Evolutionary conservation across 2,797 vertebrate genomes (phyloP).

Genomic region (Cynopterus sphinx): DNA sequence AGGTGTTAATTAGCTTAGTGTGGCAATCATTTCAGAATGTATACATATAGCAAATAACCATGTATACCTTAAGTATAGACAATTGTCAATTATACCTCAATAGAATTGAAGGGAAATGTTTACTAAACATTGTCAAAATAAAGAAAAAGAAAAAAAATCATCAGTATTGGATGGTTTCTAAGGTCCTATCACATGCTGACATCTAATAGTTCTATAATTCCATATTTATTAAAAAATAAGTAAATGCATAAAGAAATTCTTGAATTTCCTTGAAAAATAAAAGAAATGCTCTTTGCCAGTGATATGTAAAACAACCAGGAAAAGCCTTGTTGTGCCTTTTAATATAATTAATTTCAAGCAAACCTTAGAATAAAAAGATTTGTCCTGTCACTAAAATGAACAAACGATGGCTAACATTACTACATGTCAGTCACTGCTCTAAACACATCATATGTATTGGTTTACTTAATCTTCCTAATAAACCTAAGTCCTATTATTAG

Average conservation of each 20-base stretch:
- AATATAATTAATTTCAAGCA: slow-evolving; percentile 22
- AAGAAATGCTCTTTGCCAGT: background rate
- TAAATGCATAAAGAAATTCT: background rate
- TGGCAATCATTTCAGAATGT: background rate
- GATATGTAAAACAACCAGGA: slow-evolving; percentile 13
- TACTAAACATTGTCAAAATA: background rate
- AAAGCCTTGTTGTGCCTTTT: background rate
- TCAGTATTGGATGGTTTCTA: background rate
- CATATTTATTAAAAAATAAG: background rate
- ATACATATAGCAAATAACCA: background rate
- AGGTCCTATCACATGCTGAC: background rate
- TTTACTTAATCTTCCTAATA: background rate
- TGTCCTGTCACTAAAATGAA: background rate
- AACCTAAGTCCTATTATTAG: background rate
- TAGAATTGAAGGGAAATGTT: background rate
- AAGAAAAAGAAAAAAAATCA: background rate
- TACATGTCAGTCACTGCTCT: background rate
- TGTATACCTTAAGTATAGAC: background rate
- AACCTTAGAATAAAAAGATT: background rate
- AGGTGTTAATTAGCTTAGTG: background rate
- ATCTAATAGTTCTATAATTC: background rate
- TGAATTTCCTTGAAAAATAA: background rate
- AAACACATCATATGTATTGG: background rate
- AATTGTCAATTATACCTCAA: background rate
- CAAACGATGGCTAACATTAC: background rate